phyloP scores from a whole-genome alignment of 2,113 vertebrate genomes.

The Apus apus region DNA sequence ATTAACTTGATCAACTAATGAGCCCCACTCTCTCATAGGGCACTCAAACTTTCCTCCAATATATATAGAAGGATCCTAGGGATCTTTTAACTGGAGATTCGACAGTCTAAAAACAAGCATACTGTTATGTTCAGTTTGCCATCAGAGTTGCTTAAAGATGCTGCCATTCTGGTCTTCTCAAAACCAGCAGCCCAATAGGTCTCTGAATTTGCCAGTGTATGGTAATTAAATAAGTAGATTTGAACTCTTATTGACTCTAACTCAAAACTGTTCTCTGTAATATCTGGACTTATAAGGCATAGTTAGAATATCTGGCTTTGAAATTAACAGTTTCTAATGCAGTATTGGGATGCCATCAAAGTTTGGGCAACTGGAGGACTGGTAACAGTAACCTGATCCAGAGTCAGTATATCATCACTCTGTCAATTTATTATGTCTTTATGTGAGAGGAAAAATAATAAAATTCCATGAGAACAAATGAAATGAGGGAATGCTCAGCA shows the following conservation, averaged over 20 bases:
- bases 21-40: not conserved
- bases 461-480: not conserved
- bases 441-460: not conserved
- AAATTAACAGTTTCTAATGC: not conserved
- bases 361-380: not conserved
- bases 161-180: not conserved
- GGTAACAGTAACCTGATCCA: not conserved
- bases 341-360: not conserved
- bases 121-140: not conserved
- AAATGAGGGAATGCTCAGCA: not conserved
- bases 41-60: not conserved
- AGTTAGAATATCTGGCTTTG: not conserved
- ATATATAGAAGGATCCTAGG: not conserved
- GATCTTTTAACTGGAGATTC: not conserved
- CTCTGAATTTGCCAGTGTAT: not conserved
- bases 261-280: not conserved
- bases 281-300: not conserved
- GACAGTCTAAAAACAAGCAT: not conserved
- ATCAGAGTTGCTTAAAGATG: not conserved
- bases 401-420: not conserved
- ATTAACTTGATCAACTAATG: constrained; percentile 11
- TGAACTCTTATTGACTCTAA: not conserved
- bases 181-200: not conserved
- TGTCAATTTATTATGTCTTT: not conserved
- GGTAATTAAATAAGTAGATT: not conserved